Conservation (phyloP, 2,113 vertebrate genomes). For the Epinephelus fuscoguttatus region DNA sequence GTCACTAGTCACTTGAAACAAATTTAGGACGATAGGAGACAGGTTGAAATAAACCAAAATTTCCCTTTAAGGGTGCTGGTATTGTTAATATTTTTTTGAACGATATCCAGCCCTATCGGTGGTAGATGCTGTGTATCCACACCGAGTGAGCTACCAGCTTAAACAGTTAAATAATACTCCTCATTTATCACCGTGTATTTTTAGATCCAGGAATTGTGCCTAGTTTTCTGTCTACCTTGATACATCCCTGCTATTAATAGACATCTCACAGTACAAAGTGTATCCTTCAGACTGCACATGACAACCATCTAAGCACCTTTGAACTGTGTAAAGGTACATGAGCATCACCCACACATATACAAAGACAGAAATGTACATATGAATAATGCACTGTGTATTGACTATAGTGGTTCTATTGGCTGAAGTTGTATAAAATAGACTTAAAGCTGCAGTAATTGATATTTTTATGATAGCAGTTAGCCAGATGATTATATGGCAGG, state of each 20-base stretch:
- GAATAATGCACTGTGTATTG: neutral
- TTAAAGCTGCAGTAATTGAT: neutral
- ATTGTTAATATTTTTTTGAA: too few species aligned
- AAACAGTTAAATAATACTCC: neutral
- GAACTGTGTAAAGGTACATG: neutral
- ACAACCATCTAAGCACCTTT: neutral
- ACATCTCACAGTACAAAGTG: neutral
- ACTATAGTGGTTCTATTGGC: neutral
- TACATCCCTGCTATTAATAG: neutral
- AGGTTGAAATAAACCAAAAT: too few species aligned
- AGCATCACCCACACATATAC: neutral
- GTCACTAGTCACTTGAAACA: too few species aligned
- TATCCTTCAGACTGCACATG: neutral
- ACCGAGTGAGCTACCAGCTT: neutral
- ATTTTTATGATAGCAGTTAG: neutral
- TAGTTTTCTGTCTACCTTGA: neutral
- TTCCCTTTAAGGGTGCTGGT: too few species aligned
- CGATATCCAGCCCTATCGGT: too few species aligned
- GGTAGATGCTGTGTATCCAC: too few species aligned
- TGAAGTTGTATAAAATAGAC: neutral
- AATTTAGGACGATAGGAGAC: too few species aligned
- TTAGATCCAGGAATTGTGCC: neutral
- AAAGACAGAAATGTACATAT: constrained; percentile 3
- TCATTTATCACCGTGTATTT: neutral
- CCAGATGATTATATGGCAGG: neutral